These are phyloP conservation scores for Ladona fulva DNA, from an alignment of 1,140 invertebrate genomes.

Conservation along the genomic window DNA sequence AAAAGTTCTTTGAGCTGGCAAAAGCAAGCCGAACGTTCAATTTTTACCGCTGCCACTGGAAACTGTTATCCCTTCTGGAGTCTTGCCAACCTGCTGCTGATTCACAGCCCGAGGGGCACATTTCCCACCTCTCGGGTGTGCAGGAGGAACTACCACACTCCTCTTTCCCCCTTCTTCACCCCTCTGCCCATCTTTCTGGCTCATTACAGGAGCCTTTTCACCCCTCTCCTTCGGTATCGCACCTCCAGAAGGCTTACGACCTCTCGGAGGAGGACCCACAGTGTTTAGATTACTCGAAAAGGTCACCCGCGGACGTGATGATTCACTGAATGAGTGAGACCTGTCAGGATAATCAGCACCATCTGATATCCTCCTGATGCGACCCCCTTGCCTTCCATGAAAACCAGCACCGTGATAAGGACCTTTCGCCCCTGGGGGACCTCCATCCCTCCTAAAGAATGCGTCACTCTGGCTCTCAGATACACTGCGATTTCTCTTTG, in stretches of 20 bases:
- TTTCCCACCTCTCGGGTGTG: background rate
- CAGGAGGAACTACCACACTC: background rate
- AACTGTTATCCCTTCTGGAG: background rate
- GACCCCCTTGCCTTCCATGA: background rate
- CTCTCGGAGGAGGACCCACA: background rate
- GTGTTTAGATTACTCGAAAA: background rate
- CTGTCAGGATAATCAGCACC: background rate
- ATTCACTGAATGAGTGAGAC: background rate
- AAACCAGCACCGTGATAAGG: background rate
- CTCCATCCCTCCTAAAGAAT: background rate
- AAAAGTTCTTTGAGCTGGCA: no score
- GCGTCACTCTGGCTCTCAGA: conserved; percentile 13
- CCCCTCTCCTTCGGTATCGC: background rate
- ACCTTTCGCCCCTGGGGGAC: background rate
- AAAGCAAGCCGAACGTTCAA: background rate
- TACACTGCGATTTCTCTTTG: background rate
- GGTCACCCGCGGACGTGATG: background rate
- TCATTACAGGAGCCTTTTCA: background rate
- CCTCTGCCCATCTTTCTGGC: background rate
- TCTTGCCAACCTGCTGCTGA: background rate
- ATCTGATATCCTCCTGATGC: background rate
- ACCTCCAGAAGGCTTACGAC: background rate
- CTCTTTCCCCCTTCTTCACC: background rate
- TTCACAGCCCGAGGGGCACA: background rate
- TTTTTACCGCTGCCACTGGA: background rate